Percentiles rank a stretch among this genome's conserved stretches.
Conservation (phyloP, 2,888 invertebrate genomes). For the Cantharis rustica region DNA sequence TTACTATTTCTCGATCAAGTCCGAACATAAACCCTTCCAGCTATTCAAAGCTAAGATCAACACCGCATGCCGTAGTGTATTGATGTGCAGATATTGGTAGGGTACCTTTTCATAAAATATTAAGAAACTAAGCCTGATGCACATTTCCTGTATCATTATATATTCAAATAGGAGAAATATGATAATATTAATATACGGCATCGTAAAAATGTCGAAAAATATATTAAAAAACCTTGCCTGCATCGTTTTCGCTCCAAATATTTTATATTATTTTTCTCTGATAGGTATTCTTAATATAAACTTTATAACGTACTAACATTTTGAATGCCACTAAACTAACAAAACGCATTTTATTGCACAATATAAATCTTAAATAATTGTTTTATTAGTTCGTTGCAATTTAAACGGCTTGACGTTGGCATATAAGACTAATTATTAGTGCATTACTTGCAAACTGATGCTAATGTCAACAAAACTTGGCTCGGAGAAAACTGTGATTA, state of each 20-base stretch:
- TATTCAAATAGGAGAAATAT: conserved; percentile 45
- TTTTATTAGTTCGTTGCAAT: not conserved
- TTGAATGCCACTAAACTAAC: not conserved
- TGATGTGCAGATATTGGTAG: conserved; percentile 31
- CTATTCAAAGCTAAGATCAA: conserved; percentile 30
- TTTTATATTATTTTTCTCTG: not conserved
- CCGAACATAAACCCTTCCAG: conserved; percentile 26
- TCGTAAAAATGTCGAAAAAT: conserved; percentile 41
- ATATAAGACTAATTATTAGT: conserved; percentile 21
- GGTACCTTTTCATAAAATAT: conserved; percentile 28
- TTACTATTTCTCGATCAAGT: conserved; percentile 30
- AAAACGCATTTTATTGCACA: not conserved
- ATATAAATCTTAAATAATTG: not conserved
- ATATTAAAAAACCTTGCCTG: conserved; percentile 19
- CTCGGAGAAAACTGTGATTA: conserved; percentile 26
- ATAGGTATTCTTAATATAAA: not conserved
- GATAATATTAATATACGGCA: conserved; percentile 44
- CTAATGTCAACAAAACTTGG: conserved; percentile 20
- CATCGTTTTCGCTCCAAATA: not conserved
- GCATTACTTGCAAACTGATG: conserved; percentile 12
- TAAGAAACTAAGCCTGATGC: conserved; percentile 37
- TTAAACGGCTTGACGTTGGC: not conserved
- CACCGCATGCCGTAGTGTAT: conserved; percentile 22
- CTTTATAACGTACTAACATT: not conserved
- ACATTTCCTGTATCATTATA: conserved; percentile 38